Evolutionary conservation across 2,888 invertebrate species (phyloP).

Genomic region (Smittia aterrima): DNA sequence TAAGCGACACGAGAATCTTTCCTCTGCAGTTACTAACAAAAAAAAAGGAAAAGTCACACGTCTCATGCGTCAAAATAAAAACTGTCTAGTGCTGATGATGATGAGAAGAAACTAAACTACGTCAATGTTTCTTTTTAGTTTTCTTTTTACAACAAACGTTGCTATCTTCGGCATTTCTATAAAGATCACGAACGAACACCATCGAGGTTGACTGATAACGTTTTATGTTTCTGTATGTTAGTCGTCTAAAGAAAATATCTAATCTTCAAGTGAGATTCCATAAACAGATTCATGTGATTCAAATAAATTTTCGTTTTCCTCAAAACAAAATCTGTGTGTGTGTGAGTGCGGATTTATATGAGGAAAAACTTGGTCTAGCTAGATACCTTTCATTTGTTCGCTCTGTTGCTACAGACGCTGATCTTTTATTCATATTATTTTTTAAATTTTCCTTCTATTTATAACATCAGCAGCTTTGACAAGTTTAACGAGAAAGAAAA

Average conservation of each 20-base stretch:
- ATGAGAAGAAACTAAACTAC: neutral
- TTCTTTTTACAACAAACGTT: neutral
- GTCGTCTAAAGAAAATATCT: conserved; percentile 4
- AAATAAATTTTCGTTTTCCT: neutral
- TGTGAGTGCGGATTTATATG: neutral
- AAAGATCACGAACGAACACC: conserved; percentile 12
- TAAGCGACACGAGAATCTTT: too few relatives aligned
- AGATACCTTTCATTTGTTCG: neutral
- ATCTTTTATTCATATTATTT: conserved; percentile 20
- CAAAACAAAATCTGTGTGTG: neutral
- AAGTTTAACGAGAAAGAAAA: neutral
- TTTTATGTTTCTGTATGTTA: neutral
- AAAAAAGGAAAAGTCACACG: too few relatives aligned
- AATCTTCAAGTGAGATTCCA: neutral
- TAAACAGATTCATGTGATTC: conserved; percentile 7
- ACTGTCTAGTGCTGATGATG: neutral
- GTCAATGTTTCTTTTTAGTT: conserved; percentile 3
- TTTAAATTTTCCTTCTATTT: conserved; percentile 18
- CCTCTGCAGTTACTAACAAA: too few relatives aligned
- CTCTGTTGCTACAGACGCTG: conserved; percentile 5
- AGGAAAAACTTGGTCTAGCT: neutral
- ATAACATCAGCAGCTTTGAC: conserved; percentile 12
- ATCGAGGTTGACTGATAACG: neutral
- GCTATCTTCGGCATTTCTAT: neutral
- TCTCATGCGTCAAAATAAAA: conserved; percentile 3